Conservation (phyloP, 2,888 invertebrate genomes). For the Metallyticus violacea region DNA sequence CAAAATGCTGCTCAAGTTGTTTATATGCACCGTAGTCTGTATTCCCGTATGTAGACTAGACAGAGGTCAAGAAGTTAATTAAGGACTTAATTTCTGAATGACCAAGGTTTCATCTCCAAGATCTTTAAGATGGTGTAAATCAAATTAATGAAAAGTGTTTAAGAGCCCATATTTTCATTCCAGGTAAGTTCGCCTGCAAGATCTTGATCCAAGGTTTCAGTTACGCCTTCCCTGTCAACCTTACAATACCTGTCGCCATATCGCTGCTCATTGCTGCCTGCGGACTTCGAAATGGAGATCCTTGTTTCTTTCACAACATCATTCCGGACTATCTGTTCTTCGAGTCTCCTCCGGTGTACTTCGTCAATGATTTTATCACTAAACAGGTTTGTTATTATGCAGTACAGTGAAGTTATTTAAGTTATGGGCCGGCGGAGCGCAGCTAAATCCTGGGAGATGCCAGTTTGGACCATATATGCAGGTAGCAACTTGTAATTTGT, state of each 20-base stretch:
- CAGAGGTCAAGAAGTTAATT: too few relatives aligned
- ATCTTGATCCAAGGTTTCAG: conserved; percentile 86
- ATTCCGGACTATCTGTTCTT: conserved; percentile 55
- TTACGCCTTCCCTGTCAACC: conserved; percentile 76
- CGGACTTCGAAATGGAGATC: conserved; percentile 60
- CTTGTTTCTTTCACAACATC: conserved; percentile 62
- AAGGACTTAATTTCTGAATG: too few relatives aligned
- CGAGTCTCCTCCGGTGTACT: conserved; percentile 50
- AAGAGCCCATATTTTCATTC: conserved; percentile 16
- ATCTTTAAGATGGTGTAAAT: too few relatives aligned
- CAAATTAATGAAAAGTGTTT: too few relatives aligned
- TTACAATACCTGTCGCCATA: conserved; percentile 73
- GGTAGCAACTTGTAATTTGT: too few relatives aligned
- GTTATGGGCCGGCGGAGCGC: too few relatives aligned
- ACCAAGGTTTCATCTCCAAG: not conserved
- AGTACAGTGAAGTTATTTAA: too few relatives aligned
- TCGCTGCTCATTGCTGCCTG: conserved; percentile 65
- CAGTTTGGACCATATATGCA: too few relatives aligned
- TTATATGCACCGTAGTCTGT: too few relatives aligned
- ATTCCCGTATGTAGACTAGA: too few relatives aligned
- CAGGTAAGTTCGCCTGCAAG: conserved; percentile 80
- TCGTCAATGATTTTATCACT: conserved; percentile 54
- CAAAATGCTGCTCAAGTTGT: too few relatives aligned
- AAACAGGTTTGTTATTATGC: conserved; percentile 48
- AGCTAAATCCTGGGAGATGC: too few relatives aligned